phyloP scores from a whole-genome alignment of 2,797 vertebrate genomes.

The Myripristis murdjan region DNA sequence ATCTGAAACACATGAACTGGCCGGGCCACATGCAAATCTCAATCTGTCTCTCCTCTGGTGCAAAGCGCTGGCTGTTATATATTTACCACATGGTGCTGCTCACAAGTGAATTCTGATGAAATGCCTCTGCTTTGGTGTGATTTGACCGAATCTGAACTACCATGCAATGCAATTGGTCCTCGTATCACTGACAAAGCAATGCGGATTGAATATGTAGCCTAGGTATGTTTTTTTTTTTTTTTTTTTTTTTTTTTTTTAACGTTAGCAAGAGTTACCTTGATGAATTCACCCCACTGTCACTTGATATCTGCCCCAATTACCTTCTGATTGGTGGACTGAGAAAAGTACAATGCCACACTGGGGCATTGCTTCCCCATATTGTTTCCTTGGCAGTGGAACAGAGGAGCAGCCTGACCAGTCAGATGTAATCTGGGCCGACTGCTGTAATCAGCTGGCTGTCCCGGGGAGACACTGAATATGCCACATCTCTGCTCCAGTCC shows the following conservation, averaged over 20 bases:
- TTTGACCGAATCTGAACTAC: constrained; percentile 23
- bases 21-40: constrained; percentile 68
- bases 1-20: constrained; percentile 74
- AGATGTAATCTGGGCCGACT: constrained; percentile 60
- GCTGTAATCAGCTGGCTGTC: constrained; percentile 62
- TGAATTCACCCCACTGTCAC: constrained; percentile 1
- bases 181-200: constrained; percentile 6
- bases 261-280: constrained; percentile 7
- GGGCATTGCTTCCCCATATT: constrained; percentile 34
- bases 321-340: constrained; percentile 30
- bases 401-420: constrained; percentile 43
- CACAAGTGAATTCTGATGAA: constrained; percentile 25
- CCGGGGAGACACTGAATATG: constrained; percentile 31
- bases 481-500: constrained; percentile 31
- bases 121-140: constrained; percentile 17
- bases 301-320: constrained; percentile 26
- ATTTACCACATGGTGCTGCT: constrained; percentile 24
- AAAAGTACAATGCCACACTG: constrained; percentile 33
- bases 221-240: background rate
- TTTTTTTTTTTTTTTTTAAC: background rate
- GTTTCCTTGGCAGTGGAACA: constrained; percentile 55
- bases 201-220: constrained; percentile 7
- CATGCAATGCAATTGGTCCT: constrained; percentile 12
- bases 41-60: constrained; percentile 66
- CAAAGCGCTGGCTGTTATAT: constrained; percentile 14